Conservation (phyloP, 2,113 vertebrate genomes). For the Osmerus mordax region DNA sequence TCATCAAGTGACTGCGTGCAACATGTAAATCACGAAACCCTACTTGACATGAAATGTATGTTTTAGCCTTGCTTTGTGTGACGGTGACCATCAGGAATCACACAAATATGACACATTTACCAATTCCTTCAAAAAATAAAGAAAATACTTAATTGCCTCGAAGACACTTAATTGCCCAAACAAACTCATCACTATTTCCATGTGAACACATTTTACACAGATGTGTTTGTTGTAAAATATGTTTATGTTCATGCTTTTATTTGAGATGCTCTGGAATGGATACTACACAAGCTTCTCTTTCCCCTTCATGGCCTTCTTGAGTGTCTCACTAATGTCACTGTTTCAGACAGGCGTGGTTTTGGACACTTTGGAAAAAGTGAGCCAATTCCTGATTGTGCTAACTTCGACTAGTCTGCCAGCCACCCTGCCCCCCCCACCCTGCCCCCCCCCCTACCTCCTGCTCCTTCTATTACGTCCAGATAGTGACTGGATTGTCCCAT, state of each 20-base stretch:
- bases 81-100: conserved; percentile 29
- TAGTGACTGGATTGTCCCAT: conserved; percentile 34
- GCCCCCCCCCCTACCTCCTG: too few relatives aligned
- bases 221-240: not conserved
- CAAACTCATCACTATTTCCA: conserved; percentile 14
- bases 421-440: not conserved
- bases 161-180: conserved; percentile 5
- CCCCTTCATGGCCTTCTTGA: not conserved
- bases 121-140: conserved; percentile 35
- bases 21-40: not conserved
- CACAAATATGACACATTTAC: conserved; percentile 47
- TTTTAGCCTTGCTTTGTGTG: not conserved
- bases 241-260: too few relatives aligned
- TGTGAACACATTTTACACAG: not conserved
- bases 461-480: conserved; percentile 21
- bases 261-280: too few relatives aligned
- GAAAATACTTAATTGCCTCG: conserved; percentile 16
- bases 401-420: conserved; percentile 25
- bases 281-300: too few relatives aligned
- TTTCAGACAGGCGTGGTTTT: conserved; percentile 5
- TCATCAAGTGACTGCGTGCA: not conserved
- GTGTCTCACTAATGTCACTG: conserved; percentile 22
- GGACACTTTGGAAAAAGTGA: conserved; percentile 47
- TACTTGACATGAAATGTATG: conserved; percentile 17
- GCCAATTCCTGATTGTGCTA: conserved; percentile 44